Evolutionary conservation across 92 coral and sea anemone species (phyloP), one percentile per base, ranked within the genome.

Genomic region (Nematostella vectensis): DNA sequence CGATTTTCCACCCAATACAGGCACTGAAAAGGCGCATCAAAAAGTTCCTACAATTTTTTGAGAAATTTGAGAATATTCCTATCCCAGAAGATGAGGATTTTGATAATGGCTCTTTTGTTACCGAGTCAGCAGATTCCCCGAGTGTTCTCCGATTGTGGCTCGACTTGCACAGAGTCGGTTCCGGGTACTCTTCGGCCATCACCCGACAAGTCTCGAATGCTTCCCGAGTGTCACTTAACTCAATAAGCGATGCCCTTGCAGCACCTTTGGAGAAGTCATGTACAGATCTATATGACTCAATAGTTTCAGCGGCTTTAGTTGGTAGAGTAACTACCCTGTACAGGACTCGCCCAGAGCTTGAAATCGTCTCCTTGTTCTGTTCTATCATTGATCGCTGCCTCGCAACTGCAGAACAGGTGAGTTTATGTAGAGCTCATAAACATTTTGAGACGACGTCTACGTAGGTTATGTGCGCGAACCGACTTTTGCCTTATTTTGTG

Each of bases 1-100:
- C 96, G 0, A 48, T 73, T 1, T 89, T 72, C 63, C 96, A 89
- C 62, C 94, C 96, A 6, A 48, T 73, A 28, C 65, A 81, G 13
- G 62, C 75, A 6, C 55, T 84, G 9, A 69, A 49, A 48, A 77
- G 78, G 42, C 66, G 59, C 2, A 19, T 61, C 22, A 54, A 25
- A 36, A 39, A 70, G 2, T 39, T 73, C 12, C 52, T 68, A 21
- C 42, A 70, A 4, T 58, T 58, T 1, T 47, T 84, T 31, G 63
- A 61, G 19, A 42, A 48, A 15, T 79, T 81, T 82, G 55, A 55
- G 30, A 29, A 57, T 38, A 57, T 89, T 47, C 70, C 67, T 0
- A 62, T 57, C 49, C 96, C 96, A 29, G 43, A 26, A 18, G 60
- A 9, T 4, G 78, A 80, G n/a, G 74, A 72, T 51, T 74, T 75